Percentiles rank a stretch among this genome's conserved stretches.
These are phyloP conservation scores for Panthera tigris DNA, from an alignment of 2,113 vertebrate species.

Conservation along the genomic window DNA sequence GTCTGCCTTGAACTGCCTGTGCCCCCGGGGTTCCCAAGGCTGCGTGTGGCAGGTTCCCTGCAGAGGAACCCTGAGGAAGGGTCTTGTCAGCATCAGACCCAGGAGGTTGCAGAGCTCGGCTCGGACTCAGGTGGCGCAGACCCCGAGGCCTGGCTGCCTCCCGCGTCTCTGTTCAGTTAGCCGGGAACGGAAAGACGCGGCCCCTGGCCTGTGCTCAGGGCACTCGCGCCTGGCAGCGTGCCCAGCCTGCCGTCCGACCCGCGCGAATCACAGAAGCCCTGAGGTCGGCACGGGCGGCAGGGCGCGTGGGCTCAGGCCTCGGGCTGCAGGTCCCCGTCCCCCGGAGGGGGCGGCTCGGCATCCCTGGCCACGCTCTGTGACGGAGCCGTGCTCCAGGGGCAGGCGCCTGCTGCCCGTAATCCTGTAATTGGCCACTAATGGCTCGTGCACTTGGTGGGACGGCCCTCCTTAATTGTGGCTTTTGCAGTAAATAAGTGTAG, in stretches of 20 bases:
- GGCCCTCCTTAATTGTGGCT: background rate
- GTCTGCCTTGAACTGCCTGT: rapidly evolving
- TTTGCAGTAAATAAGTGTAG: background rate
- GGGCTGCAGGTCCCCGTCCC: rapidly evolving
- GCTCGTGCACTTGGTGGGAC: rapidly evolving
- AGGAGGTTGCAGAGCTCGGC: background rate
- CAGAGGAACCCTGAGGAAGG: rapidly evolving
- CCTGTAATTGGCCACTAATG: background rate
- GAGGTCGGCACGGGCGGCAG: rapidly evolving
- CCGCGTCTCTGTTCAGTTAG: rapidly evolving
- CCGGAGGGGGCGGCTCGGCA: rapidly evolving
- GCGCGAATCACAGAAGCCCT: rapidly evolving
- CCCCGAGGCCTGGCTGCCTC: background rate
- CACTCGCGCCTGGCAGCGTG: background rate
- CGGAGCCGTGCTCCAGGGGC: background rate
- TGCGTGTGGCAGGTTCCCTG: background rate
- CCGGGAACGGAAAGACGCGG: rapidly evolving
- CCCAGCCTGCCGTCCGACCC: rapidly evolving
- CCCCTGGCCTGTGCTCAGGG: rapidly evolving
- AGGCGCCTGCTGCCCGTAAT: rapidly evolving
- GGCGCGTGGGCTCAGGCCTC: rapidly evolving
- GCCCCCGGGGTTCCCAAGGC: rapidly evolving
- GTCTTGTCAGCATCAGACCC: background rate
- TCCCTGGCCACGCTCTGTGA: background rate
- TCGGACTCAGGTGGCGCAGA: rapidly evolving